These are phyloP conservation scores for Loris lydekkerianus DNA, from an alignment of 2,797 vertebrate species.

Conservation along the genomic window DNA sequence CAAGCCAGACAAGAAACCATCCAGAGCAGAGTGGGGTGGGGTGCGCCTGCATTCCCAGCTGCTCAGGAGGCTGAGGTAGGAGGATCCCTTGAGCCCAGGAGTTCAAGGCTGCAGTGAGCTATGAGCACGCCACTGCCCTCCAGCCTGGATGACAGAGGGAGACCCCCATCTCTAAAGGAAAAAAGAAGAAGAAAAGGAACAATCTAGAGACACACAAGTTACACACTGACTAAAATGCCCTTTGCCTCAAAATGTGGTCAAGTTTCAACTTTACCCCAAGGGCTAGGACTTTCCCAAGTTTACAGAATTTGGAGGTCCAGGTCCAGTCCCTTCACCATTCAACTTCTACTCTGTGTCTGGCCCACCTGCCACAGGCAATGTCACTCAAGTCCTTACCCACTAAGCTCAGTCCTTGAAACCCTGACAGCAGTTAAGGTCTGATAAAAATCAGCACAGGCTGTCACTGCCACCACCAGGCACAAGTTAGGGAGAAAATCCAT, in stretches of 20 bases:
- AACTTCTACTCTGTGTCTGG: not conserved
- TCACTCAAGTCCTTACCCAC: not conserved
- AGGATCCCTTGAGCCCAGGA: not conserved
- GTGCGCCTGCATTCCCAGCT: not conserved
- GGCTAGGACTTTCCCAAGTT: not conserved
- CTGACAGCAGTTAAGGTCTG: not conserved
- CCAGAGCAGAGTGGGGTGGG: not conserved
- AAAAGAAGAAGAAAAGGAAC: not conserved
- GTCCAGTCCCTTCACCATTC: not conserved
- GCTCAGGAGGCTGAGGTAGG: not conserved
- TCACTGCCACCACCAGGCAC: not conserved
- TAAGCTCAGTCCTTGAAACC: not conserved
- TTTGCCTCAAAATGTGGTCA: not conserved
- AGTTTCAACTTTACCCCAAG: not conserved
- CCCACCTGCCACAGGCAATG: not conserved
- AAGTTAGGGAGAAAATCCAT: fast-evolving
- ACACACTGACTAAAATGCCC: not conserved
- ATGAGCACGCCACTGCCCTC: too few relatives aligned
- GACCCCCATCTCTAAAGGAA: not conserved
- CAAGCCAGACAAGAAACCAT: not conserved
- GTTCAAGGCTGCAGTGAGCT: not conserved
- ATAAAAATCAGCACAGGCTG: not conserved
- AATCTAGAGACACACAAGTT: not conserved
- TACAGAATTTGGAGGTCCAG: not conserved
- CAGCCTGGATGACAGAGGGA: too few relatives aligned